These are phyloP conservation scores for Pseudococcus longispinus DNA, from an alignment of 2,888 invertebrate species.

Conservation along the genomic window DNA sequence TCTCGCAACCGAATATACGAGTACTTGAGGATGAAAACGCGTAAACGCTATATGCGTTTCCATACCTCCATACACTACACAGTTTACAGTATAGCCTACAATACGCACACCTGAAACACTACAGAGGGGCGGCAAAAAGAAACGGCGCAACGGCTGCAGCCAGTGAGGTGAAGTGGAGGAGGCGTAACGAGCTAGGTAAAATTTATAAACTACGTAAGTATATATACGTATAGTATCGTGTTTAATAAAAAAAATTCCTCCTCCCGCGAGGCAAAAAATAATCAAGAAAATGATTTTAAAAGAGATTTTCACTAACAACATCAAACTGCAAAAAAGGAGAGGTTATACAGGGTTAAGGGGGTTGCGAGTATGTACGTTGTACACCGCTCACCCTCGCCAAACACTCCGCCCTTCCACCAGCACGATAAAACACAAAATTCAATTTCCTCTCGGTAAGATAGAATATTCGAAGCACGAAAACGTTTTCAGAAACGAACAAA, in stretches of 20 bases:
- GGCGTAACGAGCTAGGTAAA: slow-evolving; percentile 1
- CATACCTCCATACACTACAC: too few species aligned
- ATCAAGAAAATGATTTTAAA: slow-evolving; percentile 39
- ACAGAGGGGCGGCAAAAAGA: neutral
- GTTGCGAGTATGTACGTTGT: neutral
- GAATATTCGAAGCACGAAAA: slow-evolving; percentile 52
- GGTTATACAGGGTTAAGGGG: neutral
- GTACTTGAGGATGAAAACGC: neutral
- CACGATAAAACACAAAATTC: slow-evolving; percentile 49
- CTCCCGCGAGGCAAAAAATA: slow-evolving; percentile 36
- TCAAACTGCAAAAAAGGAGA: slow-evolving; percentile 16
- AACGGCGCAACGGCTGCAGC: neutral
- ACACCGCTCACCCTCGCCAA: neutral
- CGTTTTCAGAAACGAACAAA: slow-evolving; percentile 52
- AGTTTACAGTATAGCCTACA: too few species aligned
- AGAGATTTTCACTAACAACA: slow-evolving; percentile 35
- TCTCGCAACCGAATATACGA: neutral
- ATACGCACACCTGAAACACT: neutral
- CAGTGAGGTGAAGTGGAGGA: neutral
- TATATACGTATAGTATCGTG: slow-evolving; percentile 4
- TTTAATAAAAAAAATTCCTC: slow-evolving; percentile 20
- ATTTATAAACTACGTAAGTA: slow-evolving; percentile 14
- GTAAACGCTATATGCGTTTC: neutral
- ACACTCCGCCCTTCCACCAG: neutral
- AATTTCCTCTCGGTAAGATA: slow-evolving; percentile 46